These are phyloP conservation scores for Lymantria dispar DNA, from an alignment of 2,888 invertebrate genomes.

Conservation along the genomic window DNA sequence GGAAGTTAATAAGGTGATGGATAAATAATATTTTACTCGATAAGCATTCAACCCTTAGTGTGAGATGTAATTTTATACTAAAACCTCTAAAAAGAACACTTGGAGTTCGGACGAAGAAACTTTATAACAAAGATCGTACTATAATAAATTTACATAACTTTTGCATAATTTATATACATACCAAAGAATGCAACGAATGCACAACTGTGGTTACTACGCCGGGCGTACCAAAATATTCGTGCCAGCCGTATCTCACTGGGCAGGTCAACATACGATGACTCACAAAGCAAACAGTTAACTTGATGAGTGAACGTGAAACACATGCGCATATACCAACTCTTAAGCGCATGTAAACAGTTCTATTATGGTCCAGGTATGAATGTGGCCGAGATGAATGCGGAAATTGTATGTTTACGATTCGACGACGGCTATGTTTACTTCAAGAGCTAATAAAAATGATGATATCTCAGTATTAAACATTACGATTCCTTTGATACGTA, in stretches of 20 bases:
- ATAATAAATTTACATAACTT: no score
- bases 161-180: background rate
- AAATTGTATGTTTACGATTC: background rate
- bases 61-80: no score
- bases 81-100: no score
- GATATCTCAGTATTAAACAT: no score
- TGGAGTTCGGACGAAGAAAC: no score
- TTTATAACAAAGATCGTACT: no score
- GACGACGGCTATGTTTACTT: background rate
- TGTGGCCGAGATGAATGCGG: conserved; percentile 4
- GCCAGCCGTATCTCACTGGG: conserved; percentile 5
- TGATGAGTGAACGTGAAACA: conserved; percentile 27
- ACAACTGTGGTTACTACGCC: background rate
- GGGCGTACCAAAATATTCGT: conserved; percentile 21
- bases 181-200: conserved; percentile 1
- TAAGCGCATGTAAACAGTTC: conserved; percentile 28
- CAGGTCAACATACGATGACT: conserved; percentile 68
- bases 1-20: no score
- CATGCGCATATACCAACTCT: conserved; percentile 27
- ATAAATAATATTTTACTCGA: no score
- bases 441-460: background rate
- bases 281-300: conserved; percentile 47
- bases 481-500: no score
- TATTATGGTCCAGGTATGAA: conserved; percentile 9
- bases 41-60: no score